These are phyloP conservation scores for Spongilla lacustris DNA, from an alignment of 37 sponge, comb jelly and placozoan genomes.

Conservation along the genomic window DNA sequence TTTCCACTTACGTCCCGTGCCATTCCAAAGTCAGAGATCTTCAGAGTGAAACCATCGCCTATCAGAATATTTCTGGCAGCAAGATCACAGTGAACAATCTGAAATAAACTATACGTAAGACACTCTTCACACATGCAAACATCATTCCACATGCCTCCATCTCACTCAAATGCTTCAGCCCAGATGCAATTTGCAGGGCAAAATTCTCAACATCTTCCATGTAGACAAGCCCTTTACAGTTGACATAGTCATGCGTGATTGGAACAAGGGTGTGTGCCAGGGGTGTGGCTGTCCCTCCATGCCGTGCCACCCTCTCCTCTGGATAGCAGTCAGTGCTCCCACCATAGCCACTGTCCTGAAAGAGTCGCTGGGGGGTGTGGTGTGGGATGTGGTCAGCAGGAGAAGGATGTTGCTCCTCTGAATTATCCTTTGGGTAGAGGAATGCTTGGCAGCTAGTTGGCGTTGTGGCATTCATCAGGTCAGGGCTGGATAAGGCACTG, in stretches of 20 bases:
- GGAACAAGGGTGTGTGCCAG: not conserved
- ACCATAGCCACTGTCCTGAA: not conserved
- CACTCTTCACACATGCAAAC: not conserved
- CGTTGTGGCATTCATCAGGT: not conserved
- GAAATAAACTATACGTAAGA: not conserved
- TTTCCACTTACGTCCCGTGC: constrained; percentile 22
- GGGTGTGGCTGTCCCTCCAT: not conserved
- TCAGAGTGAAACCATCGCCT: constrained; percentile 43
- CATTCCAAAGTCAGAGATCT: constrained; percentile 38
- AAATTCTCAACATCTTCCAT: constrained; percentile 75
- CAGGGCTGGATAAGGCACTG: not conserved
- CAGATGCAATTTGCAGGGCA: constrained; percentile 79
- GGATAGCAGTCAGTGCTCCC: not conserved
- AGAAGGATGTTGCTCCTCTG: not conserved
- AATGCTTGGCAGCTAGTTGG: not conserved
- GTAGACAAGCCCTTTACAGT: constrained; percentile 35
- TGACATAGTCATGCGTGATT: constrained; percentile 55
- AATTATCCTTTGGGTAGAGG: not conserved
- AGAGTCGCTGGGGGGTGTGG: not conserved
- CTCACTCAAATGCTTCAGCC: constrained; percentile 56
- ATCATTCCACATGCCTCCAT: constrained; percentile 18
- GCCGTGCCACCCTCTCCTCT: not conserved
- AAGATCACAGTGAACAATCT: constrained; percentile 82
- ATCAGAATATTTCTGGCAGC: constrained; percentile 82
- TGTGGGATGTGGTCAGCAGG: not conserved